Percentiles rank a stretch among this genome's conserved stretches.
Conservation (phyloP, 2,888 invertebrate genomes). For the Apomyelois bistriatella region DNA sequence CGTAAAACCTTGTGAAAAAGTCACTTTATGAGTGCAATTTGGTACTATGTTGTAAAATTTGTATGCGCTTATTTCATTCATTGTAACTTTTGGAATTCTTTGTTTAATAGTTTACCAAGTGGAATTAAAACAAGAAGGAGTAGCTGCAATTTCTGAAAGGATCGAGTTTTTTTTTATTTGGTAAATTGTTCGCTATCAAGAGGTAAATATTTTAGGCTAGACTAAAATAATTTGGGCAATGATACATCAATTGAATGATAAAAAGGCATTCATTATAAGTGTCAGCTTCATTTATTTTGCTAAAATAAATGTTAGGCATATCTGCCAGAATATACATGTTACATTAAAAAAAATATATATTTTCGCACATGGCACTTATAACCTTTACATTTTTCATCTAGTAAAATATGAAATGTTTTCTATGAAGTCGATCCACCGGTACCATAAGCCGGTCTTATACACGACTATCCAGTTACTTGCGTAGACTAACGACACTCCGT, state of each 20-base stretch:
- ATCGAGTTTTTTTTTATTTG: no score
- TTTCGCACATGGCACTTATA: not conserved
- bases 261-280: no score
- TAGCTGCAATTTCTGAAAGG: no score
- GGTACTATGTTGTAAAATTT: conserved; percentile 2
- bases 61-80: not conserved
- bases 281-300: no score
- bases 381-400: not conserved
- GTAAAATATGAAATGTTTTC: conserved; percentile 2
- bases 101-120: not conserved
- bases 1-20: not conserved
- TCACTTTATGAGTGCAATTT: conserved; percentile 5
- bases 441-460: conserved; percentile 21
- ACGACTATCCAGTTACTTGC: conserved; percentile 44
- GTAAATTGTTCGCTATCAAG: no score
- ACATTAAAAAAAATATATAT: no score
- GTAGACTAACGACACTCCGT: conserved; percentile 51
- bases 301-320: no score
- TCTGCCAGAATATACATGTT: no score
- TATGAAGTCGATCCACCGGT: conserved; percentile 10
- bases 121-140: no score
- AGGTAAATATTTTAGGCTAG: no score
- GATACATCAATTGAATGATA: no score
- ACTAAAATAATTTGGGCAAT: no score
- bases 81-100: not conserved